phyloP scores from a whole-genome alignment of 2,797 vertebrate genomes.

The Discoglossus pictus region DNA sequence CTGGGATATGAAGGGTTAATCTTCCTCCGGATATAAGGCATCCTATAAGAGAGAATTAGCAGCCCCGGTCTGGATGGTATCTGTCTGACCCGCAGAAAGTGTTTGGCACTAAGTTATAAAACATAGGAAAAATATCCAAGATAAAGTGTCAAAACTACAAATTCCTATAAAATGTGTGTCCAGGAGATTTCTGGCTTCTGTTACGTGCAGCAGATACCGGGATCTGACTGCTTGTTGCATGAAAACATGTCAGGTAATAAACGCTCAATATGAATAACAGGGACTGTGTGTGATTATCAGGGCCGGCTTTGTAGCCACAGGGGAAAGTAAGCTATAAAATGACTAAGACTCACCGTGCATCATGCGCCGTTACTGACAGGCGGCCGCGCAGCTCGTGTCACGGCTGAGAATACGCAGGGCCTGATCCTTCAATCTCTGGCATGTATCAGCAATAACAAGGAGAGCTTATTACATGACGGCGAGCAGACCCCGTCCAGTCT shows the following conservation, averaged over 20 bases:
- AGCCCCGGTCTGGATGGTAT: conserved; percentile 19
- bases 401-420: conserved; percentile 11
- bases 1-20: not conserved
- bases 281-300: conserved; percentile 11
- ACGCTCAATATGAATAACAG: not conserved
- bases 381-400: not conserved
- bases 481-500: conserved; percentile 5
- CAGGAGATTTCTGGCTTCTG: conserved; percentile 3
- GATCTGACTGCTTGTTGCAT: not conserved
- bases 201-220: not conserved
- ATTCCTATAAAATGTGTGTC: not conserved
- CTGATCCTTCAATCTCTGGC: conserved; percentile 1
- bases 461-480: conserved; percentile 18
- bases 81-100: conserved; percentile 3
- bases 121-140: conserved; percentile 6
- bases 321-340: conserved; percentile 10
- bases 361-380: conserved; percentile 2
- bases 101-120: conserved; percentile 18
- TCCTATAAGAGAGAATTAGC: conserved; percentile 1
- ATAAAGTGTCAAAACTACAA: not conserved
- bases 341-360: not conserved
- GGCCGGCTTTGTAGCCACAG: not conserved
- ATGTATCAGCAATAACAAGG: conserved; percentile 2
- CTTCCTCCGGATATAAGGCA: not conserved
- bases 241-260: conserved; percentile 23